Percentiles rank a stretch among this genome's conserved stretches.
Conservation (phyloP, 2,797 vertebrate genomes). For the Ctenopoma kingsleyae region DNA sequence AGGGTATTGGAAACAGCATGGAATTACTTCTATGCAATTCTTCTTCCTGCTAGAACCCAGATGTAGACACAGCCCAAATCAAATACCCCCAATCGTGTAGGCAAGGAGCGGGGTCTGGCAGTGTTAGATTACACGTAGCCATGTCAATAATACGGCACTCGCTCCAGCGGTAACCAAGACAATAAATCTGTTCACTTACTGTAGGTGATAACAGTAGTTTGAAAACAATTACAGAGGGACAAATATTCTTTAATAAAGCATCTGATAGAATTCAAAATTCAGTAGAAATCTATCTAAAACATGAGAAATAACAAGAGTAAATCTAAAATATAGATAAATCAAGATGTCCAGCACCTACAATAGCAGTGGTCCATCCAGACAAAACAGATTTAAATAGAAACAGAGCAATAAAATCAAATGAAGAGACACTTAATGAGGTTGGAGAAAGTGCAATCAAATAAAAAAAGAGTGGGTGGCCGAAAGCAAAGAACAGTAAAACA, state of each 20-base stretch:
- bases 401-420: constrained; percentile 24
- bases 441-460: neutral
- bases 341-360: neutral
- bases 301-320: neutral
- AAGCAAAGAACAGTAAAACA: neutral
- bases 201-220: constrained; percentile 10
- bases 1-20: constrained; percentile 35
- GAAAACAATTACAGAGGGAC: too few relatives aligned
- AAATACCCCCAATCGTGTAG: constrained; percentile 59
- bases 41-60: constrained; percentile 53
- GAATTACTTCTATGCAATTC: constrained; percentile 40
- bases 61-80: constrained; percentile 59
- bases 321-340: neutral
- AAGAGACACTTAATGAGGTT: neutral
- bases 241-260: too few relatives aligned
- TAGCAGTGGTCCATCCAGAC: neutral
- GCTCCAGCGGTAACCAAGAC: constrained; percentile 16
- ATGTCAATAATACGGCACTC: constrained; percentile 51
- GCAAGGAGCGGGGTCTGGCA: constrained; percentile 36
- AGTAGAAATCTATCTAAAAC: too few relatives aligned
- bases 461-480: neutral
- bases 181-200: constrained; percentile 34
- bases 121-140: constrained; percentile 56
- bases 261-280: too few relatives aligned
- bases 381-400: constrained; percentile 1